Evolutionary conservation across 2,888 invertebrate genomes (phyloP).

Genomic region (Ormyrus pomaceus): DNA sequence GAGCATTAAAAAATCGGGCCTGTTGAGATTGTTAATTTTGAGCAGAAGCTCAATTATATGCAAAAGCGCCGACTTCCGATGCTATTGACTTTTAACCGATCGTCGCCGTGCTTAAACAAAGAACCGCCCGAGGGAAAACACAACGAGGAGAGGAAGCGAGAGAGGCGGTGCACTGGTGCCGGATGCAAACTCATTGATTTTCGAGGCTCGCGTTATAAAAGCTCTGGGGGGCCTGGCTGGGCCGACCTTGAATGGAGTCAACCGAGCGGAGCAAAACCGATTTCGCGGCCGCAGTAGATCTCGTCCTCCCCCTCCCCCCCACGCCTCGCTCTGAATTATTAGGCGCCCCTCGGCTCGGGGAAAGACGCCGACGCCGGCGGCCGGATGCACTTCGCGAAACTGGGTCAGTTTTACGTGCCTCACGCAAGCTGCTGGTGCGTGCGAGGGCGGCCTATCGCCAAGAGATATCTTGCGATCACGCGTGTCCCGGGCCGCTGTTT

Average conservation of each 20-base stretch:
- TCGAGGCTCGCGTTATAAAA: constrained; percentile 14
- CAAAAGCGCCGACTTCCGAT: no score
- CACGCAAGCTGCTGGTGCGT: not conserved
- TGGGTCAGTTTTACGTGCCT: constrained; percentile 29
- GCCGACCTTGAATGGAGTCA: constrained; percentile 39
- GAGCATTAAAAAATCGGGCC: no score
- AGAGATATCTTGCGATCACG: no score
- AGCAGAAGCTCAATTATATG: no score
- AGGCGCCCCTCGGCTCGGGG: constrained; percentile 22
- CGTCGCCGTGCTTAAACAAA: no score
- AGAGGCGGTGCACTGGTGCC: no score
- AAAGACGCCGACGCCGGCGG: not conserved
- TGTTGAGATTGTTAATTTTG: no score
- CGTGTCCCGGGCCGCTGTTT: no score
- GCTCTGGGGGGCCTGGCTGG: not conserved
- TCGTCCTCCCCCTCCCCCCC: not conserved
- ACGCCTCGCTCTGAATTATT: constrained; percentile 28
- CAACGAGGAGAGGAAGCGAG: not conserved
- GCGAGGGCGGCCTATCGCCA: no score
- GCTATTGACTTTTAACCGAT: no score
- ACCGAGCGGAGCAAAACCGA: constrained; percentile 45
- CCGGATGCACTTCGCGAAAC: not conserved
- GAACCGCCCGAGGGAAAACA: not conserved
- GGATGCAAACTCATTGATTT: constrained; percentile 38
- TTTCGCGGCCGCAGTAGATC: constrained; percentile 18